phyloP scores from a whole-genome alignment of 1,140 invertebrate genomes.

The Musca vetustissima region DNA sequence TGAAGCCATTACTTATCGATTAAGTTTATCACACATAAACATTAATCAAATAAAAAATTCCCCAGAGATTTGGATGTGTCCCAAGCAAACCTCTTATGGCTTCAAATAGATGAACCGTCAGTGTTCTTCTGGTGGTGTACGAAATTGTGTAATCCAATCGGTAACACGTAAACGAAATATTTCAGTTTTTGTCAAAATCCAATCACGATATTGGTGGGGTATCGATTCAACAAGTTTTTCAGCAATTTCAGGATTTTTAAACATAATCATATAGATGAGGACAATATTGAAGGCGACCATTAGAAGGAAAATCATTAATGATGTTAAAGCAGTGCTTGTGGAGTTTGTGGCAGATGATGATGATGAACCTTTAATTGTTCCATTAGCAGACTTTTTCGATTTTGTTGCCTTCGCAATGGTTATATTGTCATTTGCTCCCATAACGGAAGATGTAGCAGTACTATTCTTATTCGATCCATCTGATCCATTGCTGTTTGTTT shows the following conservation, averaged over 20 bases:
- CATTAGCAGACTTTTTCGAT: constrained; percentile 38
- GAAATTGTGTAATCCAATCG: constrained; percentile 52
- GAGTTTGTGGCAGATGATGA: not conserved
- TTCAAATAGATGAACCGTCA: constrained; percentile 56
- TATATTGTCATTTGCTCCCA: constrained; percentile 3
- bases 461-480: not conserved
- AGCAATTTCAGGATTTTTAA: constrained; percentile 52
- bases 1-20: constrained; percentile 5
- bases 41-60: not conserved
- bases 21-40: too few species aligned
- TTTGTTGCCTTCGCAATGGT: constrained; percentile 29
- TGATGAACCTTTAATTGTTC: constrained; percentile 28
- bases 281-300: constrained; percentile 45
- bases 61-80: not conserved
- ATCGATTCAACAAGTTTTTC: constrained; percentile 50
- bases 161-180: constrained; percentile 49
- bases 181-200: constrained; percentile 51
- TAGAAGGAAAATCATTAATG: constrained; percentile 44
- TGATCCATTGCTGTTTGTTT: not conserved
- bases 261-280: constrained; percentile 51
- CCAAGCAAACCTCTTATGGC: constrained; percentile 34
- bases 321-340: constrained; percentile 42
- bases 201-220: constrained; percentile 51
- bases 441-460: not conserved
- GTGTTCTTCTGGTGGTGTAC: constrained; percentile 51